These are phyloP conservation scores for Chiloscyllium plagiosum DNA, from an alignment of 2,113 vertebrate genomes.

Conservation along the genomic window DNA sequence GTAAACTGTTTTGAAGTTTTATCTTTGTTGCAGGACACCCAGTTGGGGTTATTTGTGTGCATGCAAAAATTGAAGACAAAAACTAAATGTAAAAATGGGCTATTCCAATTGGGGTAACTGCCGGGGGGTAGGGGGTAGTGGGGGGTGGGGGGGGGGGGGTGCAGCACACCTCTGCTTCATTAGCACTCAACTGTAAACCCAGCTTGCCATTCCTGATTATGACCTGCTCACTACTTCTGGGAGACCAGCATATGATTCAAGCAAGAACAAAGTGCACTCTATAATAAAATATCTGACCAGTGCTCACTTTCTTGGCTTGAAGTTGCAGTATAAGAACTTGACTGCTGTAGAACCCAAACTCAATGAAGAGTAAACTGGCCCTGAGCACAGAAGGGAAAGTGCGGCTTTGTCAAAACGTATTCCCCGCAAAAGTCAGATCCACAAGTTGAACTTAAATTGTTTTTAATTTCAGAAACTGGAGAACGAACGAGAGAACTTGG, in stretches of 20 bases:
- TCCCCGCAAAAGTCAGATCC: neutral
- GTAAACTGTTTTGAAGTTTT: neutral
- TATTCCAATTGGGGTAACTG: neutral
- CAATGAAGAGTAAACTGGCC: neutral
- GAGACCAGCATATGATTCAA: neutral
- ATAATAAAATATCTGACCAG: neutral
- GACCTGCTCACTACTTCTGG: neutral
- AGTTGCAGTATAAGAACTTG: neutral
- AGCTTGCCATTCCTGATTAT: neutral
- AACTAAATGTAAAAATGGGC: neutral
- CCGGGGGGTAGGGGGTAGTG: too few species aligned
- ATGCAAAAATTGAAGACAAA: neutral
- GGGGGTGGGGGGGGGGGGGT: neutral
- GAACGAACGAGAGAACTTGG: slow-evolving; percentile 56
- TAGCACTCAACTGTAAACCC: neutral
- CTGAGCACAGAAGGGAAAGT: neutral
- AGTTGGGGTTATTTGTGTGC: neutral
- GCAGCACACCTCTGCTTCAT: too few species aligned
- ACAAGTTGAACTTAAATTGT: neutral
- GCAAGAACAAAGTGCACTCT: too few species aligned
- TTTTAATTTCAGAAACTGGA: slow-evolving; percentile 62
- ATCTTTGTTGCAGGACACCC: neutral
- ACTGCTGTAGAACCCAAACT: neutral
- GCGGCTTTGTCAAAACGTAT: neutral
- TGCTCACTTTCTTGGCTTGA: neutral